Base-by-base conservation (phyloP, 1,140 invertebrate genomes). In the Drosophila kohkoa region DNA sequence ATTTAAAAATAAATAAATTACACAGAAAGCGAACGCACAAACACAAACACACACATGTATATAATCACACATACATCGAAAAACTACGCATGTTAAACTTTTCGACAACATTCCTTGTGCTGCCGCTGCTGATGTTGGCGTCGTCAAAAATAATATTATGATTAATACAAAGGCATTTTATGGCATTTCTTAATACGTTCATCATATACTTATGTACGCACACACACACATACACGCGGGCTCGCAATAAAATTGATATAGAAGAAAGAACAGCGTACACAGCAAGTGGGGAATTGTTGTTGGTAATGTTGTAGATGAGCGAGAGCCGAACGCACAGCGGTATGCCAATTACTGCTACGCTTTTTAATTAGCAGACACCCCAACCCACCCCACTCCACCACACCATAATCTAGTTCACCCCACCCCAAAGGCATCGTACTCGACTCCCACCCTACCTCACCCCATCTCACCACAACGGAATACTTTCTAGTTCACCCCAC, bases 1-100 rank as follows among this genome's bases (percentile, higher is more conserved):
- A 82, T 89, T 88, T 89, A 89, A 89, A 89, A 89, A 89, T 89
- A 89, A 89, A 89, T 89, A 89, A 89, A 89, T 89, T 89, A 89
- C 85, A 87, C 85, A 89, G 81, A 85, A 82, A 87, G 28, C 48
- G 46, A 72, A 76, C 68, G 59, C 60, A 64, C 52, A 54, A 30
- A 13, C 57, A 73, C 48, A 55, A 25, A 72, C 43, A 28, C 41
- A 43, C 51, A 60, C 28, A 11, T 35, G 43, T 41, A 46, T 45
- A 45, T 38, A 8, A 13, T 65, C 76, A 69, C 57, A 65, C 55
- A 79, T 64, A 77, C 52, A 49, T 25, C 20, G 32, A 16, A 8
- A 38, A 58, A 32, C 66, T 43, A 73, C 54, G 72, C 72, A 70
- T 63, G 67, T 55, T 54, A 35, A 64, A 38, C 16, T 57, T 55